Conservation (phyloP, 2,113 vertebrate species). For the Varanus salvator region DNA sequence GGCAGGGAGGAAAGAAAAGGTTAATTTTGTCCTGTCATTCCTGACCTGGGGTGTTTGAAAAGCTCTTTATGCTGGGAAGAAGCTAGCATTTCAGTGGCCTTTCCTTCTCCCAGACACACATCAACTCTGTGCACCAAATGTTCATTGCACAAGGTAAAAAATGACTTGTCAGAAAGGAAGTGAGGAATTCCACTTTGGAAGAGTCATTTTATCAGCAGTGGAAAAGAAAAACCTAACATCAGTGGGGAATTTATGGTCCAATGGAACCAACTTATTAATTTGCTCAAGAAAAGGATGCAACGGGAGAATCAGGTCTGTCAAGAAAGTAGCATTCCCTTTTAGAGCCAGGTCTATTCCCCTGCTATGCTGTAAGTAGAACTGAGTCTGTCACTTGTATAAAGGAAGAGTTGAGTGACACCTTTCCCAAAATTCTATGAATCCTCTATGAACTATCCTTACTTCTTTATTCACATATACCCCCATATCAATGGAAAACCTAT, state of each 20-base stretch:
- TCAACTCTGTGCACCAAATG: not conserved
- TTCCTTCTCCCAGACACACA: not conserved
- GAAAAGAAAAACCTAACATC: not conserved
- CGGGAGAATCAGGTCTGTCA: not conserved
- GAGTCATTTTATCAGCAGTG: not conserved
- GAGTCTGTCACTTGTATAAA: not conserved
- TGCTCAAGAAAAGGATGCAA: not conserved
- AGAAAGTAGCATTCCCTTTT: not conserved
- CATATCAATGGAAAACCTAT: not conserved
- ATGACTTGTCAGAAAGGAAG: not conserved
- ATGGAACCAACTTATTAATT: not conserved
- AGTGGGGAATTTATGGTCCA: not conserved
- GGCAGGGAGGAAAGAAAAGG: conserved; percentile 6
- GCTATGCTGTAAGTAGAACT: not conserved
- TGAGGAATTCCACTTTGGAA: not conserved
- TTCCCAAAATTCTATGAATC: not conserved
- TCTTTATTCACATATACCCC: not conserved
- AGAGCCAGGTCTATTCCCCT: not conserved
- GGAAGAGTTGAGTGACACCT: not conserved
- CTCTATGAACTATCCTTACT: not conserved
- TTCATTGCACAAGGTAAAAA: not conserved
- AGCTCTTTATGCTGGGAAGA: not conserved
- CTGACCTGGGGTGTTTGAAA: conserved; percentile 4
- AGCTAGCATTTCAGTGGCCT: not conserved
- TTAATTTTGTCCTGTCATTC: conserved; percentile 10